Evolutionary conservation across 2,797 vertebrate genomes (phyloP).

Genomic region (Sebastes elongatus): DNA sequence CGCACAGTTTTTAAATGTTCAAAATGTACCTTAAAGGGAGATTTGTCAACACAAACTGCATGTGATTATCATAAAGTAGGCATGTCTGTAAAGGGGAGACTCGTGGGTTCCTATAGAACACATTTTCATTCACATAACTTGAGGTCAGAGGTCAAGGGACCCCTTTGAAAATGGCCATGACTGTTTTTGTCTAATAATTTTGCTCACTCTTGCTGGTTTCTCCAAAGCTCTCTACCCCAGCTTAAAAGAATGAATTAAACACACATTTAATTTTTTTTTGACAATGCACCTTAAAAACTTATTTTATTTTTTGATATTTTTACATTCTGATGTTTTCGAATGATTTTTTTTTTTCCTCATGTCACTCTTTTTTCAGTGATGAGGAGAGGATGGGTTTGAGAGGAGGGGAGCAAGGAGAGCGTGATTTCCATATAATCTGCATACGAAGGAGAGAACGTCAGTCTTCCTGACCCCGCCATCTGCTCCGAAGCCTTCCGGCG

Average conservation of each 20-base stretch:
- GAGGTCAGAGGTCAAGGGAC: too few relatives aligned
- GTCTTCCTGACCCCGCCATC: not conserved
- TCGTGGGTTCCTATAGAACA: rapidly evolving
- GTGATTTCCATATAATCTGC: not conserved
- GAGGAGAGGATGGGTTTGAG: not conserved
- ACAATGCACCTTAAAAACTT: not conserved
- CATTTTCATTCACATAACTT: too few relatives aligned
- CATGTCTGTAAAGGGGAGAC: too few relatives aligned
- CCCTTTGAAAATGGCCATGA: rapidly evolving
- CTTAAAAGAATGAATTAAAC: not conserved
- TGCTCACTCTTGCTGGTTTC: too few relatives aligned
- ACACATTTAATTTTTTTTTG: not conserved
- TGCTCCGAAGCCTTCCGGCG: not conserved
- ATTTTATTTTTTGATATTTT: not conserved
- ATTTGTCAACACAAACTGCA: too few relatives aligned
- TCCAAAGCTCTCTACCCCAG: too few relatives aligned
- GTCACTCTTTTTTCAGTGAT: not conserved
- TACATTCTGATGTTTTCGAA: not conserved
- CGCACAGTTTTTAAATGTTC: rapidly evolving
- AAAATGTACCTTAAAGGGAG: too few relatives aligned
- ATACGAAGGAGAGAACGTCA: not conserved
- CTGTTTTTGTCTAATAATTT: too few relatives aligned
- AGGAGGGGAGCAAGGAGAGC: not conserved
- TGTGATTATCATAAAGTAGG: too few relatives aligned
- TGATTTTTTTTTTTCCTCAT: not conserved